Evolutionary conservation across 1,140 invertebrate genomes (phyloP).

Genomic region (Arctopsyche grandis): DNA sequence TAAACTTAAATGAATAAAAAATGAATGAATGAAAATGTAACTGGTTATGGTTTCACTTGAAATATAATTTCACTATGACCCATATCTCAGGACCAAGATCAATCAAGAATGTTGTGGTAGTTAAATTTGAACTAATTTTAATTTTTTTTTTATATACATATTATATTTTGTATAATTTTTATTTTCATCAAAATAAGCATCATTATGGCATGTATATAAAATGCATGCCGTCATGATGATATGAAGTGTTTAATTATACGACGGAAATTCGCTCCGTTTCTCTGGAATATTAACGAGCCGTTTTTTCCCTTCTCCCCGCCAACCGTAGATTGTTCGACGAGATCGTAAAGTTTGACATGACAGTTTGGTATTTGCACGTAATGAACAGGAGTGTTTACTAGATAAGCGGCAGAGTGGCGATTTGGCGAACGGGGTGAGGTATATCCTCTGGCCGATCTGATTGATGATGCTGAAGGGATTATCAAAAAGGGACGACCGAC

Average conservation of each 20-base stretch:
- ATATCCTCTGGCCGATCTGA: not conserved
- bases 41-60: no score
- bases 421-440: not conserved
- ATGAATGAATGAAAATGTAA: no score
- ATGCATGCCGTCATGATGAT: no score
- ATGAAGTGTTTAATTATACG: not conserved
- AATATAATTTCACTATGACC: no score
- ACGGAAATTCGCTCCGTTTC: not conserved
- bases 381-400: not conserved
- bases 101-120: no score
- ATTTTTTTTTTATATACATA: no score
- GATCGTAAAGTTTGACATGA: constrained; percentile 3
- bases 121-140: no score
- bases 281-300: not conserved
- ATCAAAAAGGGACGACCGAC: not conserved
- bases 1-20: no score
- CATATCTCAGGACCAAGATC: no score
- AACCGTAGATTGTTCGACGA: not conserved
- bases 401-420: not conserved
- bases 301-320: not conserved
- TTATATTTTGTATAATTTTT: no score
- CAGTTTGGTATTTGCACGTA: constrained; percentile 4
- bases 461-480: not conserved
- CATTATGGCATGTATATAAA: not conserved
- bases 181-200: no score